Percentiles rank a stretch among this genome's conserved stretches.
These are phyloP conservation scores for Andrena flavipes DNA, from an alignment of 2,888 invertebrate species.

Conservation along the genomic window DNA sequence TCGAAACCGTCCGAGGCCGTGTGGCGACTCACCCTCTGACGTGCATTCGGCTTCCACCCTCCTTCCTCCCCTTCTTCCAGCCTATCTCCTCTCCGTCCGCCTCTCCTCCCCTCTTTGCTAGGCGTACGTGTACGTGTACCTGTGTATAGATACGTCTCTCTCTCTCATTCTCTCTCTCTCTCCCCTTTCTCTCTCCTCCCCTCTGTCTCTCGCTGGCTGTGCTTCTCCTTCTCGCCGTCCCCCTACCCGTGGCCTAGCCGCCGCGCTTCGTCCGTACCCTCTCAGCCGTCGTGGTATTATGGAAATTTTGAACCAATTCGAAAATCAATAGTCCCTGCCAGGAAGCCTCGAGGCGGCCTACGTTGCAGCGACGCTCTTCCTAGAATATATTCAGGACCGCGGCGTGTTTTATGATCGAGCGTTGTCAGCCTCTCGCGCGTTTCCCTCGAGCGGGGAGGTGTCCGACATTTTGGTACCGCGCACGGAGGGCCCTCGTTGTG, in stretches of 20 bases:
- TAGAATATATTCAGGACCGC: conserved; percentile 51
- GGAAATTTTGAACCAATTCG: conserved; percentile 85
- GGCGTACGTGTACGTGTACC: not conserved
- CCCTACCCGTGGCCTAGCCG: conserved; percentile 46
- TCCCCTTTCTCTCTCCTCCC: not conserved
- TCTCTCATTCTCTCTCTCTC: not conserved
- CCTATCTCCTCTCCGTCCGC: conserved; percentile 26
- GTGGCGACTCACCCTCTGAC: conserved; percentile 68
- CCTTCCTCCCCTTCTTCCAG: conserved; percentile 33
- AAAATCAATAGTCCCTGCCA: conserved; percentile 82
- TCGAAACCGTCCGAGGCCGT: conserved; percentile 78
- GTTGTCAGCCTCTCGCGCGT: conserved; percentile 3
- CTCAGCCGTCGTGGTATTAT: conserved; percentile 80
- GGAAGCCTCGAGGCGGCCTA: conserved; percentile 72
- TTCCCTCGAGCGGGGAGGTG: not conserved
- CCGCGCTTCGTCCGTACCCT: conserved; percentile 61
- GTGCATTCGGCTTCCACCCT: conserved; percentile 54
- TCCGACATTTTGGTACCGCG: conserved; percentile 41
- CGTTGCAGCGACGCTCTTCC: conserved; percentile 65
- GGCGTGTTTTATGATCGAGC: conserved; percentile 34
- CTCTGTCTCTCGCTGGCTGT: conserved; percentile 22
- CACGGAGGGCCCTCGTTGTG: too few species aligned
- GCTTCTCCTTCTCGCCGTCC: conserved; percentile 11
- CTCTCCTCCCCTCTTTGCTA: conserved; percentile 5
- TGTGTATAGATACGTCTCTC: too few species aligned